These are phyloP conservation scores for Orchesella cincta DNA, from an alignment of 1,140 invertebrate species.

Conservation along the genomic window DNA sequence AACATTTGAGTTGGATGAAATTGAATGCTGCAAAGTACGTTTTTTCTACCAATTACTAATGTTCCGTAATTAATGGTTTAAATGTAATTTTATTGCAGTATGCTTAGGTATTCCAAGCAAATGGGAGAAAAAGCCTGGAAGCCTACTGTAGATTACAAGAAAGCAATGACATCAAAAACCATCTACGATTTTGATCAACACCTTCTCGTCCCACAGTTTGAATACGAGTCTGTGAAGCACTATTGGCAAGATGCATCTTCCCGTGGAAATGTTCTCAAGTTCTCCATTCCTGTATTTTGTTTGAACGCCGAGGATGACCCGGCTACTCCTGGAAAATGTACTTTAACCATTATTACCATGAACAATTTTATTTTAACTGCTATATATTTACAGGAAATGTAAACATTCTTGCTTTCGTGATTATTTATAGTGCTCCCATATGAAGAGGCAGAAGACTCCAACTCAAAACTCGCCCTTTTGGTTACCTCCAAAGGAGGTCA, in stretches of 20 bases:
- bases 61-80: too few species aligned
- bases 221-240: slow-evolving; percentile 8
- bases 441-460: slow-evolving; percentile 1
- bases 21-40: slow-evolving; percentile 14
- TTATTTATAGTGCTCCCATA: slow-evolving; percentile 11
- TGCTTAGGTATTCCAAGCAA: background rate
- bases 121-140: slow-evolving; percentile 13
- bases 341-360: background rate
- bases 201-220: slow-evolving; percentile 4
- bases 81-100: too few species aligned
- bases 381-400: background rate
- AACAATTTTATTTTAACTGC: background rate
- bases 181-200: slow-evolving; percentile 21
- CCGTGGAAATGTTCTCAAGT: slow-evolving; percentile 4
- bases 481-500: slow-evolving; percentile 18
- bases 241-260: slow-evolving; percentile 14
- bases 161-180: slow-evolving; percentile 1
- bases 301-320: slow-evolving; percentile 12
- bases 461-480: slow-evolving; percentile 7
- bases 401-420: background rate
- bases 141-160: slow-evolving; percentile 10
- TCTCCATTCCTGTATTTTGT: slow-evolving; percentile 12
- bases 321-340: slow-evolving; percentile 15
- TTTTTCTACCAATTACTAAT: too few species aligned
- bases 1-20: slow-evolving; percentile 19